A percentile compares a stretch with the other conserved stretches of the same genome.
These are phyloP conservation scores for Drosophila acutilabella DNA, from an alignment of 2,888 invertebrate species.

Conservation along the genomic window DNA sequence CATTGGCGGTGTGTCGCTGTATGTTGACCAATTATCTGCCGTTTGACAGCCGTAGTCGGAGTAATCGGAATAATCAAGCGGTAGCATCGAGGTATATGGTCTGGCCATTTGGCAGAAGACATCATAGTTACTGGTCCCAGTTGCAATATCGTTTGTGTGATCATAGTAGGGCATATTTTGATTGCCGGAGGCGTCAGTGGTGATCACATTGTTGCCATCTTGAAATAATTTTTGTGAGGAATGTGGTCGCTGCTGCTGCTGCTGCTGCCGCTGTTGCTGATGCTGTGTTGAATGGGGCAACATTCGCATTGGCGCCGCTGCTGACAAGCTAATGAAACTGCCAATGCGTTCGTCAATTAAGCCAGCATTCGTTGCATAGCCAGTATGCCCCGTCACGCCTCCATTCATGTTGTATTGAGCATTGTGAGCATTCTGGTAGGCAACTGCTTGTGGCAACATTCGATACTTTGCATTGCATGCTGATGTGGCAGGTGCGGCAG, in stretches of 20 bases:
- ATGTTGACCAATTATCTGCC: constrained; percentile 73
- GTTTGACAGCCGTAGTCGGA: constrained; percentile 86
- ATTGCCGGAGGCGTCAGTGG: constrained; percentile 22
- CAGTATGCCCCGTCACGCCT: constrained; percentile 41
- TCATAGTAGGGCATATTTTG: constrained; percentile 8
- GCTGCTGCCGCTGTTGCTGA: too few species aligned
- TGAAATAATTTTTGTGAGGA: constrained; percentile 61
- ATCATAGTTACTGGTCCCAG: constrained; percentile 55
- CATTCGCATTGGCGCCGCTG: constrained; percentile 68
- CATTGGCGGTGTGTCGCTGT: constrained; percentile 71
- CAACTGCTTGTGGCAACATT: constrained; percentile 68
- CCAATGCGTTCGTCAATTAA: constrained; percentile 90
- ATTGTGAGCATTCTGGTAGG: constrained; percentile 42
- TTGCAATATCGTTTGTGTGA: not conserved
- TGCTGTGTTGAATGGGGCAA: constrained; percentile 61
- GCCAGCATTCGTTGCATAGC: constrained; percentile 82
- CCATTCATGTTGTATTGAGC: constrained; percentile 37
- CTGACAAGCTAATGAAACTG: constrained; percentile 86
- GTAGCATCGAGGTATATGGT: constrained; percentile 81
- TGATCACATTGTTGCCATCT: constrained; percentile 50
- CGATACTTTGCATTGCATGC: constrained; percentile 61
- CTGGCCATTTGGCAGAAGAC: constrained; percentile 53
- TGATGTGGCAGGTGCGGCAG: constrained; percentile 50
- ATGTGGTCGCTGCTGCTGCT: constrained; percentile 41
- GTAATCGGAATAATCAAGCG: constrained; percentile 86